phyloP scores from a whole-genome alignment of 2,888 invertebrate species.

The Platycheirus rosarum region DNA sequence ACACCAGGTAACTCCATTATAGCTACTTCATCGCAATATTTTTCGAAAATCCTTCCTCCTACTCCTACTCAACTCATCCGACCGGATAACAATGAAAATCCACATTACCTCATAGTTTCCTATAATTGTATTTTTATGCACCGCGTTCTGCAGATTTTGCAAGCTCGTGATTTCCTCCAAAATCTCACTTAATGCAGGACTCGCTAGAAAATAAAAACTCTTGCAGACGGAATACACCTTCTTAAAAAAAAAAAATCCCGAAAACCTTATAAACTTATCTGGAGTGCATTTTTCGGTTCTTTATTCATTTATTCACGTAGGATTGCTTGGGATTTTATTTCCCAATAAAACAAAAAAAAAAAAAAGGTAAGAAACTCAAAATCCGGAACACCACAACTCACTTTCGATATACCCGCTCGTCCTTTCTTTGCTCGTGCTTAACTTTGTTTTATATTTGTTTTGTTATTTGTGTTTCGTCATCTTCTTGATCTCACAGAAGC shows the following conservation, averaged over 20 bases:
- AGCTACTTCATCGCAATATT: too few relatives aligned
- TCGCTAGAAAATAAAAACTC: slow-evolving; percentile 6
- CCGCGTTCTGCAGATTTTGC: neutral
- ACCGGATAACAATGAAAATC: neutral
- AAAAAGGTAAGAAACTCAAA: neutral
- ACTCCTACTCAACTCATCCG: neutral
- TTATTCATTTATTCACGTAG: slow-evolving; percentile 34
- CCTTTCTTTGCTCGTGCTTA: neutral
- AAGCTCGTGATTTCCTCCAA: neutral
- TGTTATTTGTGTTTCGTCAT: slow-evolving; percentile 27
- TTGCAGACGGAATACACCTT: slow-evolving; percentile 8
- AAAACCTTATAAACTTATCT: neutral
- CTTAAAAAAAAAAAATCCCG: neutral
- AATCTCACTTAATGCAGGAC: neutral
- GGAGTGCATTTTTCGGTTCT: slow-evolving; percentile 21
- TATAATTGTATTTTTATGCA: slow-evolving; percentile 13
- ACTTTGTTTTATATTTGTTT: slow-evolving; percentile 15
- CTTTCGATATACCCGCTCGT: neutral
- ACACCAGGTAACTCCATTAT: too few relatives aligned
- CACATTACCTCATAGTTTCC: neutral
- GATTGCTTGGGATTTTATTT: slow-evolving; percentile 9
- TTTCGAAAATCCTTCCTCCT: too few relatives aligned
- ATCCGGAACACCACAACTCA: slow-evolving; percentile 4
- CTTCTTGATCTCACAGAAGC: slow-evolving; percentile 13
- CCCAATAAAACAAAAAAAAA: neutral